Conservation (phyloP, 2,797 vertebrate genomes). For the Anniella stebbinsi region DNA sequence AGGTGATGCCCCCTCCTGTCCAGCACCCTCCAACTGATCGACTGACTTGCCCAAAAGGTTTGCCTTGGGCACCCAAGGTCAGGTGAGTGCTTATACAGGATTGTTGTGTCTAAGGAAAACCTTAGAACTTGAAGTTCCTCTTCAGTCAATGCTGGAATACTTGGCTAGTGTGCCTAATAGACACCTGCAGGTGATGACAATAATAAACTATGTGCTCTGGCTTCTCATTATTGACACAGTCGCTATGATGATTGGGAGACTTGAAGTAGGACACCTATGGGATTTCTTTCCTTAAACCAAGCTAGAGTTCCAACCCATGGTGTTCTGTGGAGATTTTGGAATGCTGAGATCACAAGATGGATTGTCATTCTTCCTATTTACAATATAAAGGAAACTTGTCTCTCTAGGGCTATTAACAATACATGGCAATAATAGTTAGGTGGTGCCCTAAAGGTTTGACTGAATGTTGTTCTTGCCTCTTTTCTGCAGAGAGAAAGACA, state of each 20-base stretch:
- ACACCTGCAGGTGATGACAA: background rate
- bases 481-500: conserved; percentile 93
- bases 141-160: background rate
- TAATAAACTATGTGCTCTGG: background rate
- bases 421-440: background rate
- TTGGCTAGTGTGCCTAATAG: background rate
- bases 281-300: background rate
- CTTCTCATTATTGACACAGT: background rate
- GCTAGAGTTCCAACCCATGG: background rate
- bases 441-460: background rate
- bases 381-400: background rate
- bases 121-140: background rate
- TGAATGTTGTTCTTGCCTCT: conserved; percentile 4
- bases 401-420: background rate
- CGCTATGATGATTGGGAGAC: background rate
- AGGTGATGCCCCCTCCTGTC: conserved; percentile 93
- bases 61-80: conserved; percentile 99
- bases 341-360: background rate
- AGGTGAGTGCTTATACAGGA: conserved; percentile 80
- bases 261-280: background rate
- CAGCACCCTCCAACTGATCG: conserved; percentile 92
- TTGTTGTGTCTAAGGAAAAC: background rate
- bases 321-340: background rate
- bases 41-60: conserved; percentile 93
- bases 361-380: background rate